phyloP scores from a whole-genome alignment of 2,113 vertebrate species.

The Cyprinus carpio region DNA sequence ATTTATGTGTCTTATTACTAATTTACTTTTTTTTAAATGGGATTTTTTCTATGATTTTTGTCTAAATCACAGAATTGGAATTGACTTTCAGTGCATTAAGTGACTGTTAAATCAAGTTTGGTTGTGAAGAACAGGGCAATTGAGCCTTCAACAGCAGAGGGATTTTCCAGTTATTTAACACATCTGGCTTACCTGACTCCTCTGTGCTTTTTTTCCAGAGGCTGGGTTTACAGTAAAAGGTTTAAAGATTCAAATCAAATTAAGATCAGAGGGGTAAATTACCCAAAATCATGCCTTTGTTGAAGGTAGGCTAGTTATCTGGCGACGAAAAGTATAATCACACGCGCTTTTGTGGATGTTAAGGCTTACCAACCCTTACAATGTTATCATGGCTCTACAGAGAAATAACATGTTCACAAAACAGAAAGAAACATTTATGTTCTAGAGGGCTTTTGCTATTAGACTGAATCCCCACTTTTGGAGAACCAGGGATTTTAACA shows the following conservation, averaged over 20 bases:
- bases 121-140: background rate
- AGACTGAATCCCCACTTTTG: constrained; percentile 43
- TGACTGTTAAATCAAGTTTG: background rate
- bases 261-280: constrained; percentile 47
- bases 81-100: background rate
- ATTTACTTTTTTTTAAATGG: background rate
- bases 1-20: background rate
- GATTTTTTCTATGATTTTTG: background rate
- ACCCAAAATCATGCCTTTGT: constrained; percentile 49
- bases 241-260: constrained; percentile 52
- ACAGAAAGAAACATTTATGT: constrained; percentile 57
- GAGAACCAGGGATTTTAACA: constrained; percentile 48
- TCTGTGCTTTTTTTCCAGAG: constrained; percentile 20
- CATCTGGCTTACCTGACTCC: constrained; percentile 46
- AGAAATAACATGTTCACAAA: constrained; percentile 44
- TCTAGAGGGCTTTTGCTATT: constrained; percentile 48
- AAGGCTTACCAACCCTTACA: constrained; percentile 38
- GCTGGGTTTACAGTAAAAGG: constrained; percentile 49
- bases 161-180: constrained; percentile 13
- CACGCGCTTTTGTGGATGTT: constrained; percentile 53
- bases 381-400: constrained; percentile 46
- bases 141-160: constrained; percentile 17
- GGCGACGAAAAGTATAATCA: constrained; percentile 46
- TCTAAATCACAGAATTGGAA: background rate
- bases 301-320: constrained; percentile 49